Evolutionary conservation across 2,113 vertebrate species (phyloP), one percentile per base, ranked within the genome.

Genomic region (Neogobius melanostomus): DNA sequence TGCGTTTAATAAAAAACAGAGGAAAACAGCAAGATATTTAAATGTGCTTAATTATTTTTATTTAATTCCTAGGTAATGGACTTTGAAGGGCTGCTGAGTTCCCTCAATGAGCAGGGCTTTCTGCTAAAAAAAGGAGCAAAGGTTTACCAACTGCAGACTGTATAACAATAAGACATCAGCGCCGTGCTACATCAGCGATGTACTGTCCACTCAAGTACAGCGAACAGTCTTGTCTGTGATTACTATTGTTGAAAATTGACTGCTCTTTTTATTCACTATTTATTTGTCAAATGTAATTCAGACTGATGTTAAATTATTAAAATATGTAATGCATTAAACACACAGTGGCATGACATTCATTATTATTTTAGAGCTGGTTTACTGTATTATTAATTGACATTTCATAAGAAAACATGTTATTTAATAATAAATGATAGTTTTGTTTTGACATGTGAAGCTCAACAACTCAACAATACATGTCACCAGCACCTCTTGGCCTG

Each of bases 41-140:
- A 36, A 5, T 56, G 9, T 56, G 21, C 17, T 16, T 9, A 50
- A 50, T 50, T 4, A 10, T 63, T 15, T 11, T 21, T 9, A 11
- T 72, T 49, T 47, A 7, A 68, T 63, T 75, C 77, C 6, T 77
- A 99, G 98, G 94, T 99, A 36, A 52, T 92, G 57, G 96, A 98
- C 82, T 99, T 99, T 71, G 96, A 97, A 89, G 93, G 93, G 70
- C 95, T 99, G 68, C 87, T 99, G 82, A 93, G 94, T 71, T 95
- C 97, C 51, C 87, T 99, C 42, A 99, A 99, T 75, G 97, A 98
- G 74, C 97, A 98, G 70, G 98, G 98, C 36, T 99, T 95, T 65
- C 95, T 99, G 66, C 80, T 99, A 85, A 98, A 98, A 86, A 99
- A 96, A 91, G 97, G 96, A 14, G 72, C 95, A 50, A 95, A 91